Evolutionary conservation across 1,140 invertebrate genomes (phyloP).

Genomic region (Dreissena polymorpha): DNA sequence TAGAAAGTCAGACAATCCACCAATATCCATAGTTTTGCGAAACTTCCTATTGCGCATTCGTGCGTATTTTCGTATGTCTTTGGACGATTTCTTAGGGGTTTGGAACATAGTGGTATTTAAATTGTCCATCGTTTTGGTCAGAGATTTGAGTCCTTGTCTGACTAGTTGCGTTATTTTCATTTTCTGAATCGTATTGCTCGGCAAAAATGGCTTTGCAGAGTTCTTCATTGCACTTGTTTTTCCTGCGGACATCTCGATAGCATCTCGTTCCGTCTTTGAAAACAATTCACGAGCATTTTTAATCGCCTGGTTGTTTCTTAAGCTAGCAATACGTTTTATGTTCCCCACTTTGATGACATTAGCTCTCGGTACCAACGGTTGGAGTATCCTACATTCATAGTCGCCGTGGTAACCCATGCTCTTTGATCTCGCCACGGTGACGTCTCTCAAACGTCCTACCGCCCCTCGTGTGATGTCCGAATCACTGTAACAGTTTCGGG

Average conservation of each 20-base stretch:
- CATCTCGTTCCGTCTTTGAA: too few species aligned
- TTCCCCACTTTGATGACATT: conserved; percentile 23
- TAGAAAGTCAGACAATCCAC: conserved; percentile 30
- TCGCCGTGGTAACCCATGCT: conserved; percentile 1
- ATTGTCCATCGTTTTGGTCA: conserved; percentile 4
- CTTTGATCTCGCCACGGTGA: conserved; percentile 9
- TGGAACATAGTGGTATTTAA: not conserved
- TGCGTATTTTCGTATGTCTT: not conserved
- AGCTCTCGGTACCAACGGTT: conserved; percentile 15
- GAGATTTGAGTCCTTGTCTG: conserved; percentile 21
- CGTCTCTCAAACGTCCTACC: not conserved
- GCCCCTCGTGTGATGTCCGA: not conserved
- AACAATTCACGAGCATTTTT: not conserved
- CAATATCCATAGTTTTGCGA: not conserved
- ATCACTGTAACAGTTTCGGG: conserved; percentile 34
- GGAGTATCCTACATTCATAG: not conserved
- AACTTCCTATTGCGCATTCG: conserved; percentile 5
- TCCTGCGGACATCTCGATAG: too few species aligned
- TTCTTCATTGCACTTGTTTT: too few species aligned
- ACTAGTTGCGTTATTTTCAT: conserved; percentile 38
- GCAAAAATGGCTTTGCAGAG: too few species aligned
- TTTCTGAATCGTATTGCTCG: not conserved
- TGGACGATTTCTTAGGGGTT: not conserved
- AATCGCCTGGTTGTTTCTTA: not conserved
- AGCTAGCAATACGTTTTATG: conserved; percentile 28